phyloP scores from a whole-genome alignment of 1,140 invertebrate genomes.

The Drosophila lini region DNA sequence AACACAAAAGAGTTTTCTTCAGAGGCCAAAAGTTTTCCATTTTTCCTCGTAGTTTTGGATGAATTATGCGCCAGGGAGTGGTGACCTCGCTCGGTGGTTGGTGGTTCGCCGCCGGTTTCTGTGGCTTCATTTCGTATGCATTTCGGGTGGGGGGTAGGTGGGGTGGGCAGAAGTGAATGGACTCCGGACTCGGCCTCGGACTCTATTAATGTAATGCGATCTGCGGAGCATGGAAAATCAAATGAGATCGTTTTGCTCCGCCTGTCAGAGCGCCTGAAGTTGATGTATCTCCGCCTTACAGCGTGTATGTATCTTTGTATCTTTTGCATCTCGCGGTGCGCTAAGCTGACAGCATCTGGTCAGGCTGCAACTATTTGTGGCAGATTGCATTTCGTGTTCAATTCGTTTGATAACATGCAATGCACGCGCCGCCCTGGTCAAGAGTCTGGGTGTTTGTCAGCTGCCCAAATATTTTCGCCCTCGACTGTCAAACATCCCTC shows the following conservation, averaged over 20 bases:
- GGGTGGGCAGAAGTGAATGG: slow-evolving; percentile 44
- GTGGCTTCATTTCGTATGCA: slow-evolving; percentile 46
- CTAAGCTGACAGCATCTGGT: slow-evolving; percentile 62
- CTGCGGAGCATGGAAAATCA: slow-evolving; percentile 66
- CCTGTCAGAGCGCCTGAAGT: slow-evolving; percentile 34
- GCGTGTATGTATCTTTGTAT: slow-evolving; percentile 23
- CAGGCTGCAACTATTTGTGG: slow-evolving; percentile 66
- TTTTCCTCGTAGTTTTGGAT: slow-evolving; percentile 34
- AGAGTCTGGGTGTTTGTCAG: slow-evolving; percentile 29
- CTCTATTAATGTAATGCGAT: slow-evolving; percentile 74
- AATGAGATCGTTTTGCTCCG: slow-evolving; percentile 46
- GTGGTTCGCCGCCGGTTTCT: slow-evolving; percentile 32
- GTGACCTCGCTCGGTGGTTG: slow-evolving; percentile 63
- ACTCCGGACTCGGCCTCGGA: slow-evolving; percentile 7
- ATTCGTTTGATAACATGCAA: slow-evolving; percentile 20
- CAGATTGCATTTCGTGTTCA: slow-evolving; percentile 61
- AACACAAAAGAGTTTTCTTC: slow-evolving; percentile 62
- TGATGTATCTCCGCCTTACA: slow-evolving; percentile 50
- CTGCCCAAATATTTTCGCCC: slow-evolving; percentile 74
- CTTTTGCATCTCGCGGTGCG: slow-evolving; percentile 7
- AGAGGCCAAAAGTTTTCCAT: slow-evolving; percentile 44
- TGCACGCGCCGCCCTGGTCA: slow-evolving; percentile 9
- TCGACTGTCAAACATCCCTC: slow-evolving; percentile 47
- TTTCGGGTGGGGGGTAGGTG: slow-evolving; percentile 10
- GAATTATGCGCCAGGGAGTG: slow-evolving; percentile 67